Evolutionary conservation across 1,140 invertebrate species (phyloP).

Genomic region (Drosophila rufa): DNA sequence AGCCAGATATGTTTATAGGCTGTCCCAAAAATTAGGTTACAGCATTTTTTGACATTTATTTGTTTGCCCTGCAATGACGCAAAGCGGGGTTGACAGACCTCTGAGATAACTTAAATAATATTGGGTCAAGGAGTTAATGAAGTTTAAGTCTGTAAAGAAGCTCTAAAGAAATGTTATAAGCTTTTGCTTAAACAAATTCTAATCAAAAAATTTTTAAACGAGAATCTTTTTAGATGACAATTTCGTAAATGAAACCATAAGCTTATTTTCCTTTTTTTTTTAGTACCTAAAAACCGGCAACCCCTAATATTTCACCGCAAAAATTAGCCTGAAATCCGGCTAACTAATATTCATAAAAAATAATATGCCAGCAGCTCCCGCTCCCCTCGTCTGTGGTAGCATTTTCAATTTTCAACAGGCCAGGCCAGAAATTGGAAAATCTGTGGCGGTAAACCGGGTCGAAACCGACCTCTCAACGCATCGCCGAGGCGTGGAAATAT

Average conservation of each 20-base stretch:
- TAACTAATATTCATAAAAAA: slow-evolving; percentile 67
- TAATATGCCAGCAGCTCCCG: slow-evolving; percentile 21
- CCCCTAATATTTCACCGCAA: slow-evolving; percentile 15
- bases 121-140: neutral
- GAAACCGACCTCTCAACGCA: slow-evolving; percentile 13
- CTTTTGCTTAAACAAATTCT: neutral
- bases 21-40: slow-evolving; percentile 43
- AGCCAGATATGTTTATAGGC: slow-evolving; percentile 55
- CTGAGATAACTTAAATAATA: slow-evolving; percentile 1
- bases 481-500: slow-evolving; percentile 60
- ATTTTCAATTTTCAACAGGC: slow-evolving; percentile 51
- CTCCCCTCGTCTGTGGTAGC: slow-evolving; percentile 6
- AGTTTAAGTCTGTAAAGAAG: neutral
- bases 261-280: neutral
- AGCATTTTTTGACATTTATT: slow-evolving; percentile 39
- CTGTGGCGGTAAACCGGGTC: slow-evolving; percentile 31
- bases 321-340: slow-evolving; percentile 46
- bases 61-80: slow-evolving; percentile 15
- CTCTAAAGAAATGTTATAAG: neutral
- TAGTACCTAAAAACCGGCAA: neutral
- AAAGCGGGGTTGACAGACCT: slow-evolving; percentile 19
- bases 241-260: slow-evolving; percentile 14
- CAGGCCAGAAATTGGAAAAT: slow-evolving; percentile 52
- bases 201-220: neutral
- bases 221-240: neutral